phyloP scores from a whole-genome alignment of 2,888 invertebrate species.

The Phragmatobia fuliginosa region DNA sequence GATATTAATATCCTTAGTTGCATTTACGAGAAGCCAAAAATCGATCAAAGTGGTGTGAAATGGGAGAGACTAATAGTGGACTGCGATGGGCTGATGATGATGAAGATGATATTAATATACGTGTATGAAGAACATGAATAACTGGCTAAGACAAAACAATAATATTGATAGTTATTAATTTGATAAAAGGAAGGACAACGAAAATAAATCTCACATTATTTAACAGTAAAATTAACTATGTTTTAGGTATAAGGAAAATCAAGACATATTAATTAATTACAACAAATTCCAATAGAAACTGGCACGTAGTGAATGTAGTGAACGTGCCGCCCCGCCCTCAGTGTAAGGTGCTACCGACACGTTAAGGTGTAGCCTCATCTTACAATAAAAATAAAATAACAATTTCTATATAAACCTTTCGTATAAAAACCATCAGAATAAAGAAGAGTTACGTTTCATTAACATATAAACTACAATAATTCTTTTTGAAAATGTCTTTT shows the following conservation, averaged over 20 bases:
- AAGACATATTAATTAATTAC: slow-evolving; percentile 20
- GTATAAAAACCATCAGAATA: too few species aligned
- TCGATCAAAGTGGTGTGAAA: too few species aligned
- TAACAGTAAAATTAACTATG: neutral
- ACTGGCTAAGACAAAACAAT: neutral
- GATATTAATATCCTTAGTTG: too few species aligned
- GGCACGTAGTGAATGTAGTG: slow-evolving; percentile 47
- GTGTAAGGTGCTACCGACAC: slow-evolving; percentile 60
- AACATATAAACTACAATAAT: too few species aligned
- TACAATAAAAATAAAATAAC: neutral
- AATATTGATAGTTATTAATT: neutral
- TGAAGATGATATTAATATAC: too few species aligned
- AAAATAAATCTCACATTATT: neutral
- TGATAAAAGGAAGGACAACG: neutral
- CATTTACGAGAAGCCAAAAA: too few species aligned
- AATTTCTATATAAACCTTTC: too few species aligned
- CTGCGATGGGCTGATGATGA: too few species aligned
- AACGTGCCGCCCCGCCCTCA: slow-evolving; percentile 72
- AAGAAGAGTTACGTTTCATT: too few species aligned
- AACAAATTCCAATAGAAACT: slow-evolving; percentile 49
- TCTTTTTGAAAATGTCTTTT: too few species aligned
- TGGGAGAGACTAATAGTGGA: too few species aligned
- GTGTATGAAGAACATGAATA: too few species aligned
- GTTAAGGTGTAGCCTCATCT: slow-evolving; percentile 59
- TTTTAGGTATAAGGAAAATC: neutral